Evolutionary conservation across 2,113 vertebrate genomes (phyloP), one percentile per base, ranked within the genome.

Genomic region (Chaetura pelagica): DNA sequence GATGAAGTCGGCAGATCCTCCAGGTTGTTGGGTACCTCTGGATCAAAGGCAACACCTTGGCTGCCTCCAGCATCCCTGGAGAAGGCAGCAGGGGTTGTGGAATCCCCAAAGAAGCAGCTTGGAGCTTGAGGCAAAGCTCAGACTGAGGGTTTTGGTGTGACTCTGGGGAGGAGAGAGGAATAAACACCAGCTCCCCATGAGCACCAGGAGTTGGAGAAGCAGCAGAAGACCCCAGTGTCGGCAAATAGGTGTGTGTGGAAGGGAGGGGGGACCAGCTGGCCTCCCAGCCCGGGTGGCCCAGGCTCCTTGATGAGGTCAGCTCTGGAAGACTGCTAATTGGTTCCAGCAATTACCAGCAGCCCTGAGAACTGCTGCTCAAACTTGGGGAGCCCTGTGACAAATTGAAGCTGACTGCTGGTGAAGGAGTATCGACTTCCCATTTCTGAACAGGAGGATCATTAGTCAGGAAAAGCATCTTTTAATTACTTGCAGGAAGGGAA

Each of bases 381-480:
- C 97, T 94, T 89, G 54, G 96, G 93, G 97, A 98, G 97, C 97
- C 84, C 95, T 52, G 97, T 98, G 98, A 99, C 99, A 99, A 99
- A 99, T 99, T 97, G 98, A 91, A 98, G 98, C 98, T 97, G 98
- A 98, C 98, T 98, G 98, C 97, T 96, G 97, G 97, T 97, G 95
- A 85, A 98, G 98, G 97, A 96, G 97, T 98, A 99, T 99, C 90
- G 99, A 99, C 99, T 98, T 98, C 98, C 98, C 97, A 96, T 98
- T 98, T 98, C 98, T 96, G 97, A 97, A 98, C 98, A 96, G 97
- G 94, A 96, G 97, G 73, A 97, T 98, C 99, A 99, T 99, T 99
- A 99, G 98, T 99, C 99, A 98, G 98, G 98, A 97, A 98, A 99
- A 99, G 98, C 98, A 98, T 98, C 98, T 99, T 99, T 99, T 99